Conservation (phyloP, 2,888 invertebrate species). For the Agonum fuliginosum region DNA sequence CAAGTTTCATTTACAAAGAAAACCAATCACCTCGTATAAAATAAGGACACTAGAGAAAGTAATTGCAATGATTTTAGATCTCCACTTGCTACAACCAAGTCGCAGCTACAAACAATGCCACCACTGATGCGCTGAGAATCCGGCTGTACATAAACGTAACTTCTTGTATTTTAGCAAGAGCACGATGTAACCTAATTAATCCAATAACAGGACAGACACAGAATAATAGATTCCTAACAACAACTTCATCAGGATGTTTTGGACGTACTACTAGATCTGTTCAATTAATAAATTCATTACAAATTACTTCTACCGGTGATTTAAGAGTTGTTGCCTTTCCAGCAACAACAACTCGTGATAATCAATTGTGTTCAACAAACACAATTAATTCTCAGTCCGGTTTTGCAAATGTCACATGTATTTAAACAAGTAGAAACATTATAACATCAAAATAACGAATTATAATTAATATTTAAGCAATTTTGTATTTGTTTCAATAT, state of each 20-base stretch:
- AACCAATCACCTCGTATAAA: not conserved
- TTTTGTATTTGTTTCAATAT: not conserved
- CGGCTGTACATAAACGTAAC: constrained; percentile 6
- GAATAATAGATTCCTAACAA: not conserved
- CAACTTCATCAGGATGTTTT: not conserved
- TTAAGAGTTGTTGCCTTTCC: constrained; percentile 4
- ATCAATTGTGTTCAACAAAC: constrained; percentile 2
- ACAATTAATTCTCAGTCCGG: not conserved
- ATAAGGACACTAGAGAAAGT: constrained; percentile 18
- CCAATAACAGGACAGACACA: constrained; percentile 25
- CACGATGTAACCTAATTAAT: constrained; percentile 1
- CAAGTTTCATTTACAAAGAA: no score
- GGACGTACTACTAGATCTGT: not conserved
- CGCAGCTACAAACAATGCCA: constrained; percentile 1
- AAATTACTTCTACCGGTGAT: constrained; percentile 11
- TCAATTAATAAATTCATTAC: constrained; percentile 1
- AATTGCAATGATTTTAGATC: constrained; percentile 24
- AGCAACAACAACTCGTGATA: not conserved
- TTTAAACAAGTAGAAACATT: not conserved
- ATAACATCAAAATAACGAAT: not conserved
- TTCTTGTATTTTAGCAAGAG: constrained; percentile 25
- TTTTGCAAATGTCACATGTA: constrained; percentile 23
- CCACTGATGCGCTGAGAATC: not conserved
- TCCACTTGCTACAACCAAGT: constrained; percentile 37
- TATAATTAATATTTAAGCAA: no score